Evolutionary conservation across 2,888 invertebrate genomes (phyloP), one percentile per base, ranked within the genome.

Genomic region (Nasonovia ribisnigri): DNA sequence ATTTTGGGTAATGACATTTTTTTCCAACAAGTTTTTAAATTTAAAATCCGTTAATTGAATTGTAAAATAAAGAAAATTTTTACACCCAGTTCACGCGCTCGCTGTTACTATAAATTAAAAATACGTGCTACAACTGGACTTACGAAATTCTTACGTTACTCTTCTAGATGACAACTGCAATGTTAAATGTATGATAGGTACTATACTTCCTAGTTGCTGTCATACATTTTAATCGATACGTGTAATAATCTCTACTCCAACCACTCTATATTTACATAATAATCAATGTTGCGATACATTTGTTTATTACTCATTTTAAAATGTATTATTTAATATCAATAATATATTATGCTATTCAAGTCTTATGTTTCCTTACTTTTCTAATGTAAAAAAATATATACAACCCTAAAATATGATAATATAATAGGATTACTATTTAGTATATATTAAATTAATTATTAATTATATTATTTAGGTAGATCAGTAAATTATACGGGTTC

Each of bases 1-100:
- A 77, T 88, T 77, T 67, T n/a, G 67, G 87, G 43, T 92, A n/a
- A 51, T 77, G 87, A 88, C 42, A 51, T 67, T 51, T 91, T 60
- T 51, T 48, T 36, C 20, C 51, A 43, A 5, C 3, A 51, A 51
- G 88, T 36, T 20, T 51, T n/a, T 51, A 51, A 42, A n/a, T 77
- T 67, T 88, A 48, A 88, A 88, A 88, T 88, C 67, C 88, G 51
- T 88, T 77, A 51, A 77, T 88, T 67, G 42, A 92, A 51, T 67
- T 88, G 87, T 92, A 88, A 51, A 67, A 43, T 67, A 43, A 51
- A 60, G 86, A 60, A 26, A 1, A 60, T 60, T 46, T 77, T 16
- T 77, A 20, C 51, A 16, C 3, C 3, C 20, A 13, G 20, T 54
- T 24, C 13, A 10, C 42, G 13, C 46, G 16, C 24, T 16, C 26